Evolutionary conservation across 2,797 vertebrate species (phyloP), one percentile per base, ranked within the genome.

Genomic region (Atherinosoma microstoma): DNA sequence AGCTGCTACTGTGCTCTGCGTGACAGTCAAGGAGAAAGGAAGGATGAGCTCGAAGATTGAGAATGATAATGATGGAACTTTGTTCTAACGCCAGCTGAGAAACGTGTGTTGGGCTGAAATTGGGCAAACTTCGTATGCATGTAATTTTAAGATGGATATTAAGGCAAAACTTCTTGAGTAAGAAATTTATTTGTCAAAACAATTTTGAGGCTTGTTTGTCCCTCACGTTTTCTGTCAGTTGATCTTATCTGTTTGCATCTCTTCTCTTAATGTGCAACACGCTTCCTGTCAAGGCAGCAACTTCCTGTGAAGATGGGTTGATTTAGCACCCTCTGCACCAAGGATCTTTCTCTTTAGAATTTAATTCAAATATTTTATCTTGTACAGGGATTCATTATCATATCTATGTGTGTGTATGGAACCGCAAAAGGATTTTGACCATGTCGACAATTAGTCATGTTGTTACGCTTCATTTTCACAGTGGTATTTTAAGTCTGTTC

Each of bases 381-480:
- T 11, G 1, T 3, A 11, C 7, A 64, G 30, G 24, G 20, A 20
- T 42, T 58, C 0, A 3, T 42, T 59, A 6, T 65, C 13, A 13
- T 29, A 16, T 63, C 29, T 66, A 32, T 38, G 18, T 61, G 7
- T 61, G 16, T 42, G 3, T 18, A 59, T 70, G 35, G 29, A 38
- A 42, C 1, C 1, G 22, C 30, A 2, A 12, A 56, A 67, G 5
- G 47, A 36, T 38, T 5, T 32, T 36, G 24, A 59, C 27, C 4
- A 35, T 3, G 0, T 75, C 3, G 76, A 42, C 69, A 49, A 67
- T 72, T n/a, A 56, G 38, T 70, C 16, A 56, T 65, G 54, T 27
- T 63, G 34, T 67, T 71, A 9, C 54, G 10, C 24, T 29, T 67
- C 35, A 40, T 13, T 67, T 70, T 83, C 87, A 67, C 82, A 83